These are phyloP conservation scores for Drosophila helvetica DNA, from an alignment of 2,888 invertebrate genomes.

Conservation along the genomic window DNA sequence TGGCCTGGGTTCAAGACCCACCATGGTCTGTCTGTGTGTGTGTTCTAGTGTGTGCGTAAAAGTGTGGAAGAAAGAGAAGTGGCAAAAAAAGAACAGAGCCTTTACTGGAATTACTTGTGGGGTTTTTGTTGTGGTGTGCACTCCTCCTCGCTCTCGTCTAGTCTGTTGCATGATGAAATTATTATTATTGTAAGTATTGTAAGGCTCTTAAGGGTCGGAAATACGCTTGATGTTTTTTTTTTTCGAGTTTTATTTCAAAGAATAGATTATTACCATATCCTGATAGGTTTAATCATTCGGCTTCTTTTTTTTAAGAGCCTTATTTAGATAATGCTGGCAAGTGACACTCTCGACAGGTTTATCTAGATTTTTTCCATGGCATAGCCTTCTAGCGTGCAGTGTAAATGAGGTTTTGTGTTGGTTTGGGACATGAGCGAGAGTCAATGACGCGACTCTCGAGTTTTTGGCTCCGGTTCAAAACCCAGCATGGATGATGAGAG, in stretches of 20 bases:
- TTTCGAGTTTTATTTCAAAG: background rate
- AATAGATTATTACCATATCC: too few relatives aligned
- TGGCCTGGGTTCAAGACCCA: constrained; percentile 64
- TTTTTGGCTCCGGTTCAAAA: background rate
- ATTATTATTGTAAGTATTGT: background rate
- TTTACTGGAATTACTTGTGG: background rate
- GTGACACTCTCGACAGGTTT: background rate
- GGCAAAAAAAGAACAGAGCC: background rate
- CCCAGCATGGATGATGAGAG: background rate
- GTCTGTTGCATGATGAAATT: background rate
- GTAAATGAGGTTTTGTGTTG: background rate
- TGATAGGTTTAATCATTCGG: too few relatives aligned
- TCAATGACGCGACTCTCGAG: background rate
- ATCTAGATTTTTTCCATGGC: background rate
- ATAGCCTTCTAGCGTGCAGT: background rate
- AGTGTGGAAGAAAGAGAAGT: background rate
- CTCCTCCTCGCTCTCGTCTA: background rate
- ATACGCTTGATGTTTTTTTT: too few relatives aligned
- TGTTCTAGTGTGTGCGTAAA: background rate
- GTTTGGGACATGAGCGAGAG: background rate
- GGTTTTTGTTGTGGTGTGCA: background rate
- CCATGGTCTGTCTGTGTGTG: background rate
- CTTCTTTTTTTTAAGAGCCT: background rate
- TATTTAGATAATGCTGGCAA: background rate
- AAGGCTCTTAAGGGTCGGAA: background rate